Evolutionary conservation across 2,797 vertebrate genomes (phyloP).

Genomic region (Hapalemur alaotrensis): DNA sequence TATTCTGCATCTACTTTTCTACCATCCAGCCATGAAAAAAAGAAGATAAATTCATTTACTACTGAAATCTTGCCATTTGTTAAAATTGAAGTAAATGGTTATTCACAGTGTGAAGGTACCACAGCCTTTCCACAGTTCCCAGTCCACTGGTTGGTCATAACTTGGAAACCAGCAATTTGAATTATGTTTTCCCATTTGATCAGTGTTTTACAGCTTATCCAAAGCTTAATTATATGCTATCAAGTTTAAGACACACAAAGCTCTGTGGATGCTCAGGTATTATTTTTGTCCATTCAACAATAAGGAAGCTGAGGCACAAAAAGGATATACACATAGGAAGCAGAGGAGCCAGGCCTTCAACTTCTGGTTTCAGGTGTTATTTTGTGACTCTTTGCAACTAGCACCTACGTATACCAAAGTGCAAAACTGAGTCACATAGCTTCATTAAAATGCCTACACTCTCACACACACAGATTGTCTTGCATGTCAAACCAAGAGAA

Average conservation of each 20-base stretch:
- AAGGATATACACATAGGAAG: conserved; percentile 13
- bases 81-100: background rate
- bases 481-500: conserved; percentile 22
- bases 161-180: background rate
- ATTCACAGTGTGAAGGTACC: background rate
- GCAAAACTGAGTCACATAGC: background rate
- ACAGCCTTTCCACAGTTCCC: background rate
- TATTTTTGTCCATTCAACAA: background rate
- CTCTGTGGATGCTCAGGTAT: background rate
- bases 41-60: background rate
- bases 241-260: background rate
- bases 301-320: background rate
- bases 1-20: background rate
- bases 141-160: background rate
- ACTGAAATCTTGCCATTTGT: background rate
- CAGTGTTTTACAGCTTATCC: background rate
- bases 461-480: background rate
- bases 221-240: background rate
- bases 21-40: background rate
- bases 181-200: background rate
- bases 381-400: background rate
- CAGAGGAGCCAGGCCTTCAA: background rate
- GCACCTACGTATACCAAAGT: background rate
- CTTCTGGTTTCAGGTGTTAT: background rate
- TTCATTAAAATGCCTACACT: background rate